phyloP scores from a whole-genome alignment of 2,888 invertebrate species.

The Acronicta alni region DNA sequence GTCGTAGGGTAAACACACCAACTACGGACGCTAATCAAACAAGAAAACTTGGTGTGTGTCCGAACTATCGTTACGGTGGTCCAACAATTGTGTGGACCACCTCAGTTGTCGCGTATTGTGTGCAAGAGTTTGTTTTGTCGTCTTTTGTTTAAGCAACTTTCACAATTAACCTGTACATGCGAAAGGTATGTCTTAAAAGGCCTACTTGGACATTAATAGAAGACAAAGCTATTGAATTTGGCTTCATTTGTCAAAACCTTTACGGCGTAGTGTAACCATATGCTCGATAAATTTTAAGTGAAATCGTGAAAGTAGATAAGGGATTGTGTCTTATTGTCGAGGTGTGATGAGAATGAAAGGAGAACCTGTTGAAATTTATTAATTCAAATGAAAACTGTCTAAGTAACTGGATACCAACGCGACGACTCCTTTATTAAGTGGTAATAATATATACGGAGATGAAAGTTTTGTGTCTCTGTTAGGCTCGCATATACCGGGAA shows the following conservation, averaged over 20 bases:
- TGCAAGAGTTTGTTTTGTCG: constrained; percentile 56
- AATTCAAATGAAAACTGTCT: constrained; percentile 38
- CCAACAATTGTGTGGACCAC: constrained; percentile 73
- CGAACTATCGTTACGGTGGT: constrained; percentile 72
- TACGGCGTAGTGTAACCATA: constrained; percentile 22
- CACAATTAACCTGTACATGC: constrained; percentile 80
- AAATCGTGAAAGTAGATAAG: constrained; percentile 36
- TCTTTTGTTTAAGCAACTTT: constrained; percentile 83
- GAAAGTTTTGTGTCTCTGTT: constrained; percentile 24
- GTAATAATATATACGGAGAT: constrained; percentile 15
- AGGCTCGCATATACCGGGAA: constrained; percentile 6
- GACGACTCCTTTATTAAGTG: constrained; percentile 29
- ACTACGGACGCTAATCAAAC: constrained; percentile 76
- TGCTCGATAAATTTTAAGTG: constrained; percentile 40
- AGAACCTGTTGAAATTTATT: constrained; percentile 41
- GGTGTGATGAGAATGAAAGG: constrained; percentile 17
- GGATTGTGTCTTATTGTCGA: constrained; percentile 28
- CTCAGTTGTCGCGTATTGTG: constrained; percentile 70
- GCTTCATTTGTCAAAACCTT: constrained; percentile 28
- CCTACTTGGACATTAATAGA: constrained; percentile 37
- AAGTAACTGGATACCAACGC: constrained; percentile 26
- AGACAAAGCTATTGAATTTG: constrained; percentile 41
- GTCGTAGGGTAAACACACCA: constrained; percentile 72
- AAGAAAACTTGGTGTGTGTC: constrained; percentile 75
- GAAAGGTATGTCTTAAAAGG: constrained; percentile 58